Percentiles rank a stretch among this genome's conserved stretches.
Conservation (phyloP, 2,113 vertebrate genomes). For the Uropsilus gracilis region DNA sequence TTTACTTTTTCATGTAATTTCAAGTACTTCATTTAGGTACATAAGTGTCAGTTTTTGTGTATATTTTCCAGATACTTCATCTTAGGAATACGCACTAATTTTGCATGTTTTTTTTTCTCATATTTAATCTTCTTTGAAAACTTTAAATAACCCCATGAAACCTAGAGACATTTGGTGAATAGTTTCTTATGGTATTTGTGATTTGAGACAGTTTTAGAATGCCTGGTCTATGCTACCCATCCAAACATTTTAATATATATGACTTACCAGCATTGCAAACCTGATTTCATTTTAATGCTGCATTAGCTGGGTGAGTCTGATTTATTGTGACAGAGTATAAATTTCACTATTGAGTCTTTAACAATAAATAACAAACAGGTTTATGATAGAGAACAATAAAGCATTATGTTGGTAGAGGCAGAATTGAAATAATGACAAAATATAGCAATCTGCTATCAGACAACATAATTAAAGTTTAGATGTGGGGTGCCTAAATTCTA, state of each 20-base stretch:
- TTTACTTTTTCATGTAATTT: constrained; percentile 15
- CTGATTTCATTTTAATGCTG: constrained; percentile 71
- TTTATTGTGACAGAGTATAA: constrained; percentile 69
- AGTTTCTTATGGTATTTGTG: constrained; percentile 26
- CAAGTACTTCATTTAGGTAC: not conserved
- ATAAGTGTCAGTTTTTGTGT: not conserved
- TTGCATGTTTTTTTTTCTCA: not conserved
- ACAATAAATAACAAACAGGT: constrained; percentile 72
- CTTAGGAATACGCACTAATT: not conserved
- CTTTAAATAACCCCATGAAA: not conserved
- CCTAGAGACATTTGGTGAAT: not conserved
- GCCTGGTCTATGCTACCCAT: not conserved
- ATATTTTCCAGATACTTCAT: not conserved
- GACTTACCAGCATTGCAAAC: constrained; percentile 57
- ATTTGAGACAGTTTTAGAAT: constrained; percentile 49
- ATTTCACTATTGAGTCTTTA: constrained; percentile 71
- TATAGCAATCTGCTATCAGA: constrained; percentile 67
- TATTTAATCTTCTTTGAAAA: constrained; percentile 10
- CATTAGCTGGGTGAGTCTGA: constrained; percentile 58
- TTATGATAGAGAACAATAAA: constrained; percentile 68
- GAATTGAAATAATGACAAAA: constrained; percentile 74
- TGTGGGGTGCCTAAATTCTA: constrained; percentile 46
- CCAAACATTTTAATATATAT: constrained; percentile 55
- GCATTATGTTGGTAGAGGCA: constrained; percentile 61
- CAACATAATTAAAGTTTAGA: constrained; percentile 74